Conservation (phyloP, 2,113 vertebrate genomes). For the Balaeniceps rex region DNA sequence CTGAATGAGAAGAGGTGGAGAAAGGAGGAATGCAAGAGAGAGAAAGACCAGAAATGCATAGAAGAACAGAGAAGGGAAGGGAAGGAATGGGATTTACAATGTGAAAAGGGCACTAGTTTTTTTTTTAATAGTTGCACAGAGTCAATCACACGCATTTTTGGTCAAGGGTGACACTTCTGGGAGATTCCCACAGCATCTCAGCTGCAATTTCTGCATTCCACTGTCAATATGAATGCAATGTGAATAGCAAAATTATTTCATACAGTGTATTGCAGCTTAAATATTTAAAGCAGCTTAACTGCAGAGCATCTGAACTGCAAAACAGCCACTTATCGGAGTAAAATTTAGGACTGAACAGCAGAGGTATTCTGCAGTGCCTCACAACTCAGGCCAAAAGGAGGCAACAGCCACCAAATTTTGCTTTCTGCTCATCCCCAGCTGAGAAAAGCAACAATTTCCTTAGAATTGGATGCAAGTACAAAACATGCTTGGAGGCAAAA, state of each 20-base stretch:
- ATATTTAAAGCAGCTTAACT: not conserved
- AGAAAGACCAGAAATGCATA: not conserved
- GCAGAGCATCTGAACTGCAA: not conserved
- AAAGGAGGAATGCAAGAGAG: not conserved
- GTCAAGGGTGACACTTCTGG: not conserved
- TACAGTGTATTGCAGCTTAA: not conserved
- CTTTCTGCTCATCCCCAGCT: not conserved
- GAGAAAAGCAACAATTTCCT: not conserved
- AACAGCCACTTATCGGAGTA: not conserved
- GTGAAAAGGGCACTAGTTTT: not conserved
- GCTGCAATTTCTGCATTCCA: not conserved
- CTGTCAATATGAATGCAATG: not conserved
- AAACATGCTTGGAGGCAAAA: not conserved
- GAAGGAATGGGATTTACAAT: not conserved
- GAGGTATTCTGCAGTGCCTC: not conserved
- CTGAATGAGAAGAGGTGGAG: not conserved
- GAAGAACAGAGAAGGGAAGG: not conserved
- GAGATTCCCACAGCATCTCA: not conserved
- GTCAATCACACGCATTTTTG: not conserved
- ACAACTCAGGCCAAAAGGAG: constrained; percentile 16
- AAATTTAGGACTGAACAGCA: not conserved
- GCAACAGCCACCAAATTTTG: not conserved
- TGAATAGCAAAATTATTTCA: not conserved
- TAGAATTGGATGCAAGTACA: not conserved
- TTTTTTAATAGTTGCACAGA: not conserved